These are phyloP conservation scores for Xerus inauris DNA, from an alignment of 2,113 vertebrate genomes.

Conservation along the genomic window DNA sequence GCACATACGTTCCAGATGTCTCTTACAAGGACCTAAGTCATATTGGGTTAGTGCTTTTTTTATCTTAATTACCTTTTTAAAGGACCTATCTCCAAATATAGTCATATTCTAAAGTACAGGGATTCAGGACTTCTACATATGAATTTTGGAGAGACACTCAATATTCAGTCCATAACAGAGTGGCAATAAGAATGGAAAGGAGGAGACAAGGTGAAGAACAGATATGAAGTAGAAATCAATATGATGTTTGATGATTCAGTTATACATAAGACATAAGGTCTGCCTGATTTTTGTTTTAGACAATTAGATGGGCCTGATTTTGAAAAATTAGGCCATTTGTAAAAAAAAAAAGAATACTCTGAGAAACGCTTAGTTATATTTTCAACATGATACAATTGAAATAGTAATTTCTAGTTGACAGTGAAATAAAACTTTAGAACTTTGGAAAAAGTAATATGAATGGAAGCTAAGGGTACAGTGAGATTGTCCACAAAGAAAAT, in stretches of 20 bases:
- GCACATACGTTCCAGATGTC: background rate
- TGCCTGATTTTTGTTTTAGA: background rate
- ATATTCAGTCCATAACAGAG: background rate
- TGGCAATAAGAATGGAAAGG: background rate
- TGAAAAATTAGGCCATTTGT: background rate
- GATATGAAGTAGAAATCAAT: background rate
- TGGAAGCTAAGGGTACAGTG: background rate
- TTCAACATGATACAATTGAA: background rate
- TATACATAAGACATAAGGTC: background rate
- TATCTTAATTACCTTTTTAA: background rate
- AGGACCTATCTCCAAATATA: background rate
- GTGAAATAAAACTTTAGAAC: background rate
- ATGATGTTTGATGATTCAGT: background rate
- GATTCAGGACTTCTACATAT: background rate
- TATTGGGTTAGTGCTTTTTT: background rate
- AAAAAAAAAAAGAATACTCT: background rate
- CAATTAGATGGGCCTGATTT: background rate
- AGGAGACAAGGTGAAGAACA: background rate
- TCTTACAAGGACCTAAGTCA: background rate
- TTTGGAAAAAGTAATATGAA: background rate
- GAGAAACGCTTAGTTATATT: background rate
- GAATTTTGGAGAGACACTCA: background rate
- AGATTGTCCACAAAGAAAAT: background rate
- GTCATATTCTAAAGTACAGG: background rate
- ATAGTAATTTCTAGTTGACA: conserved; percentile 1